Conservation (phyloP, 1,140 invertebrate genomes). For the Zaprionus davidi region DNA sequence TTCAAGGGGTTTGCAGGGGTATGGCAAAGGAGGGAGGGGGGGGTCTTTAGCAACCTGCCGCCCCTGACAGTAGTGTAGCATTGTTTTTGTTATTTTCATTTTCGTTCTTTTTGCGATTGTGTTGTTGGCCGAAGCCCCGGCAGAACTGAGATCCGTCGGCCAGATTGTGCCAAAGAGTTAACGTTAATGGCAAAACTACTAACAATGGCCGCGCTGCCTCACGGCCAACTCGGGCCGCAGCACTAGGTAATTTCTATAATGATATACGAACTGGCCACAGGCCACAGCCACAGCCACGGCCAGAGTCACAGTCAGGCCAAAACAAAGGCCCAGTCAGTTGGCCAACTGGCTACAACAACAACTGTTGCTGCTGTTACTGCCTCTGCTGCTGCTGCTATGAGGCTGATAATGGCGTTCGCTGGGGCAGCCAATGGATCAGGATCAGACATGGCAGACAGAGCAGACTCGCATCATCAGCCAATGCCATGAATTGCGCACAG, state of each 20-base stretch:
- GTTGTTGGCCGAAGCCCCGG: constrained; percentile 29
- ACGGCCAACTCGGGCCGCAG: constrained; percentile 48
- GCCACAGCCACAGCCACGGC: constrained; percentile 56
- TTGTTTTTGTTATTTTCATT: constrained; percentile 20
- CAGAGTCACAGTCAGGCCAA: constrained; percentile 26
- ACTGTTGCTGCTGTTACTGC: neutral
- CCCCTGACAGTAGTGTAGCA: constrained; percentile 30
- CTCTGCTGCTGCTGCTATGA: constrained; percentile 10
- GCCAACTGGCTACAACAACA: constrained; percentile 18
- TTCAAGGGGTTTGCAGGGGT: neutral
- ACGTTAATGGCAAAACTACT: constrained; percentile 80
- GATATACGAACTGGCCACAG: constrained; percentile 81
- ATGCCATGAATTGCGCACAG: constrained; percentile 44
- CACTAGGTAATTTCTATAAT: constrained; percentile 82
- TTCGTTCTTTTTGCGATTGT: constrained; percentile 50
- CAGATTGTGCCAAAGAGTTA: constrained; percentile 78
- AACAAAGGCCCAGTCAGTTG: constrained; percentile 8
- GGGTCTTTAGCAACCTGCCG: constrained; percentile 27
- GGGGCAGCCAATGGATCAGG: constrained; percentile 37
- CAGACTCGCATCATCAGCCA: constrained; percentile 38
- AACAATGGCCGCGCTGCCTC: constrained; percentile 60
- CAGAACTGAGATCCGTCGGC: constrained; percentile 55
- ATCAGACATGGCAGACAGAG: constrained; percentile 30
- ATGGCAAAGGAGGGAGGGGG: neutral
- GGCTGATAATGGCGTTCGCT: constrained; percentile 53